Conservation (phyloP, 92 coral and sea anemone species). For the Epizoanthus rinbou region DNA sequence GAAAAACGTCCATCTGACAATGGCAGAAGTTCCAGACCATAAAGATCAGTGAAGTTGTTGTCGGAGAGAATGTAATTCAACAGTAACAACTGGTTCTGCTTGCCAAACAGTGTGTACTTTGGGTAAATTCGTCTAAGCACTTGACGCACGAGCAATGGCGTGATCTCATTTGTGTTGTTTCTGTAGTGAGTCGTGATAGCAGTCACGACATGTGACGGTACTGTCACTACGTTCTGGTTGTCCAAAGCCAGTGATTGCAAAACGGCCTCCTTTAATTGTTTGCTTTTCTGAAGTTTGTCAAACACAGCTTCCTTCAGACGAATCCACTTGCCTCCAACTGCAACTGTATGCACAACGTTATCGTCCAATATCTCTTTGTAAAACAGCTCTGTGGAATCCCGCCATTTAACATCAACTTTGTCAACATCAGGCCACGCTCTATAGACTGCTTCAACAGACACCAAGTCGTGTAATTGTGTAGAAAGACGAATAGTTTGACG, state of each 20-base stretch:
- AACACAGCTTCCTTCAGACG: slow-evolving; percentile 47
- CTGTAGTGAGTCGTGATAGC: slow-evolving; percentile 24
- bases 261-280: not conserved
- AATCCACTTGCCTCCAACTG: slow-evolving; percentile 71
- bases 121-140: slow-evolving; percentile 40
- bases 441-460: slow-evolving; percentile 9
- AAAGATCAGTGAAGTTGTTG: slow-evolving; percentile 42
- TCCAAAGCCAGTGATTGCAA: not conserved
- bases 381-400: slow-evolving; percentile 35
- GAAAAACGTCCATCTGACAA: slow-evolving; percentile 56
- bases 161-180: slow-evolving; percentile 35
- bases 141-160: slow-evolving; percentile 59
- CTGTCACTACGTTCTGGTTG: slow-evolving; percentile 59
- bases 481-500: slow-evolving; percentile 36
- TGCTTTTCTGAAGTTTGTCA: slow-evolving; percentile 22
- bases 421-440: slow-evolving; percentile 11
- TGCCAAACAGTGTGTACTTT: slow-evolving; percentile 30
- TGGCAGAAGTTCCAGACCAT: slow-evolving; percentile 76
- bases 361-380: slow-evolving; percentile 27
- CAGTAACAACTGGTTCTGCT: slow-evolving; percentile 56
- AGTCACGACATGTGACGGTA: slow-evolving; percentile 52
- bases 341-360: slow-evolving; percentile 50
- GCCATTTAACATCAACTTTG: slow-evolving; percentile 47
- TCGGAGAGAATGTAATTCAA: slow-evolving; percentile 72
- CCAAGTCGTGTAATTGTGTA: not conserved